Conservation (phyloP, 2,888 invertebrate species). For the Cheilosia variabilis region DNA sequence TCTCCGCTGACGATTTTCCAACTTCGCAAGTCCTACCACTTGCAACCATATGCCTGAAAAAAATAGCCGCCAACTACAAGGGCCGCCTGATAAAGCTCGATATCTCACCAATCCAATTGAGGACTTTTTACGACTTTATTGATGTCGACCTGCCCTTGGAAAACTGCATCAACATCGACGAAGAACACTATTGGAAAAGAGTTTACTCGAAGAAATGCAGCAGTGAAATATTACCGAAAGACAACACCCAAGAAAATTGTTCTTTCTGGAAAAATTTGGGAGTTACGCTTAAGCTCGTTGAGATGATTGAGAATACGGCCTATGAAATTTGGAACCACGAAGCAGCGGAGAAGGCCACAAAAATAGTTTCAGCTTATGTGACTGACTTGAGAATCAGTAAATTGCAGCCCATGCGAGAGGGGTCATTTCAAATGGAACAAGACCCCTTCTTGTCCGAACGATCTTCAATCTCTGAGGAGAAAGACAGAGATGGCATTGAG, state of each 20-base stretch:
- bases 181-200: slow-evolving; percentile 79
- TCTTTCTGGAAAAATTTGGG: slow-evolving; percentile 78
- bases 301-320: slow-evolving; percentile 79
- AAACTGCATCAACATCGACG: slow-evolving; percentile 78
- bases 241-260: slow-evolving; percentile 67
- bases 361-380: slow-evolving; percentile 77
- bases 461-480: neutral
- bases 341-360: slow-evolving; percentile 77
- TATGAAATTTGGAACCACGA: slow-evolving; percentile 78
- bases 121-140: slow-evolving; percentile 78
- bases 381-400: slow-evolving; percentile 78
- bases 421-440: slow-evolving; percentile 74
- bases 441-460: slow-evolving; percentile 57
- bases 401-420: slow-evolving; percentile 78
- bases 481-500: slow-evolving; percentile 68
- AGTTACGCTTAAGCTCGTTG: slow-evolving; percentile 79
- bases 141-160: slow-evolving; percentile 78
- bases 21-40: slow-evolving; percentile 77
- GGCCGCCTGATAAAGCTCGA: slow-evolving; percentile 63
- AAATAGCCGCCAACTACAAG: slow-evolving; percentile 76
- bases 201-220: slow-evolving; percentile 78
- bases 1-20: slow-evolving; percentile 79
- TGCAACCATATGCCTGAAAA: slow-evolving; percentile 77
- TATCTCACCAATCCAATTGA: slow-evolving; percentile 76
- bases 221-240: slow-evolving; percentile 76